Conservation (phyloP, 2,888 invertebrate species). For the Drosophila kuntzei region DNA sequence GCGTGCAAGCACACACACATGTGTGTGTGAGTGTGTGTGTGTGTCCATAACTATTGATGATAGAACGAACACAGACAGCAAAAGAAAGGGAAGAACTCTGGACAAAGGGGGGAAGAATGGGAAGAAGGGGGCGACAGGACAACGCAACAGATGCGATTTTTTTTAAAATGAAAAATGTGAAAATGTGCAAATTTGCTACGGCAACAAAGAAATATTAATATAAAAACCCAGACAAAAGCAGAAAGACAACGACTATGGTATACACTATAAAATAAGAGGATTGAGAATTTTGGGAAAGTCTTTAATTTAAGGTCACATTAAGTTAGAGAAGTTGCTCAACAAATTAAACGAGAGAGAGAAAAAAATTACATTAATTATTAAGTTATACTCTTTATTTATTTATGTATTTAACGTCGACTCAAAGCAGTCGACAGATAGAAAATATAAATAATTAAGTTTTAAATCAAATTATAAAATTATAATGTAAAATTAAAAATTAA, state of each 20-base stretch:
- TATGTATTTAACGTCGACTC: too few species aligned
- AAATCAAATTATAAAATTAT: too few species aligned
- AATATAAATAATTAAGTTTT: too few species aligned
- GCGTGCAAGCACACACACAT: conserved; percentile 9
- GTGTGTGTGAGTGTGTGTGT: conserved; percentile 16
- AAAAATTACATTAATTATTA: too few species aligned
- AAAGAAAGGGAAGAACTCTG: background rate
- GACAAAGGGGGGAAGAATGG: background rate
- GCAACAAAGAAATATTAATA: conserved; percentile 36
- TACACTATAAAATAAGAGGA: conserved; percentile 1
- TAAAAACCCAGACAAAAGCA: conserved; percentile 2
- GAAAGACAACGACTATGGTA: background rate
- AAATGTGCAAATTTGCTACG: conserved; percentile 64
- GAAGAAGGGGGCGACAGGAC: conserved; percentile 7
- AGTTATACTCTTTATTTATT: too few species aligned
- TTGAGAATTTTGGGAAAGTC: background rate
- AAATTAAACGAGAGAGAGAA: too few species aligned
- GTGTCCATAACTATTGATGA: conserved; percentile 51
- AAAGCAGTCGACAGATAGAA: too few species aligned
- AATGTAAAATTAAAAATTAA: too few species aligned
- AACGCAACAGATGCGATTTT: conserved; percentile 67
- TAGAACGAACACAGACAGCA: background rate
- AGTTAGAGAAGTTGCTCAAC: background rate
- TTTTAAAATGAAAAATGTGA: conserved; percentile 60
- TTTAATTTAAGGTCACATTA: background rate